Conservation (phyloP, 2,797 vertebrate genomes). For the Tokudaia muenninki region DNA sequence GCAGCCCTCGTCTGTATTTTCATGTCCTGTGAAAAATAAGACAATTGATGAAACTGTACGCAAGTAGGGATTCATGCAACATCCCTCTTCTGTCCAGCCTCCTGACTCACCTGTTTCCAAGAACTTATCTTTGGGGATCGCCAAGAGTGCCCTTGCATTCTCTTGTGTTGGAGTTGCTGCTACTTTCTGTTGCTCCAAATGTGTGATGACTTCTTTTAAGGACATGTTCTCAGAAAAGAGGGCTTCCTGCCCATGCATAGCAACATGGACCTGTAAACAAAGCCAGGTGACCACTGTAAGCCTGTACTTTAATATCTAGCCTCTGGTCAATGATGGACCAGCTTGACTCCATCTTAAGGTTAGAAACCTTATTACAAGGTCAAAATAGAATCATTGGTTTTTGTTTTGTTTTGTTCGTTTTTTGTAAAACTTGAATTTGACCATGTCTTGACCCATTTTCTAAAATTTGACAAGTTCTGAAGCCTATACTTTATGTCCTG, state of each 20-base stretch:
- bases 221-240: slow-evolving; percentile 63
- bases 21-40: neutral
- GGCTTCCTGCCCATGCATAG: neutral
- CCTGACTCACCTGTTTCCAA: neutral
- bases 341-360: neutral
- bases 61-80: neutral
- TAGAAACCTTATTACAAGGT: neutral
- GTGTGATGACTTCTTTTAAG: slow-evolving; percentile 37
- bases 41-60: neutral
- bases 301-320: neutral
- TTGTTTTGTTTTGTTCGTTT: neutral
- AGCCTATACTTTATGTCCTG: neutral
- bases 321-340: neutral
- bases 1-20: neutral
- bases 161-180: neutral
- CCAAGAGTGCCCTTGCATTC: too few species aligned
- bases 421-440: neutral
- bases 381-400: neutral
- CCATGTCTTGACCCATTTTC: neutral
- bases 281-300: neutral
- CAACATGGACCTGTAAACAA: slow-evolving; percentile 26
- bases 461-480: neutral
- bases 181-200: neutral
- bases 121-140: too few species aligned
- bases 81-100: too few species aligned